Evolutionary conservation across 1,140 invertebrate genomes (phyloP).

Genomic region (Coelopa frigida): DNA sequence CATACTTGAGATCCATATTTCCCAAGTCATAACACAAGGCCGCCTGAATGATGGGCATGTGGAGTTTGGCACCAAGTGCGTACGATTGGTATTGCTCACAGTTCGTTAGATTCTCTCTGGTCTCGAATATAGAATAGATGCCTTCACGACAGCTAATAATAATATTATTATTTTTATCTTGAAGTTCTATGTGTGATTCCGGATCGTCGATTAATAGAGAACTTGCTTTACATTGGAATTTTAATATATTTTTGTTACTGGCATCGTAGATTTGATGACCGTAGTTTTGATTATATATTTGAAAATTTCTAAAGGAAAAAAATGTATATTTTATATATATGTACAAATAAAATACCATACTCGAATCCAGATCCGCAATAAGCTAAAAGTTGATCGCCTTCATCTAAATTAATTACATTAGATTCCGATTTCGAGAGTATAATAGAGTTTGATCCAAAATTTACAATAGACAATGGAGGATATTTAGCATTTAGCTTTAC

Average conservation of each 20-base stretch:
- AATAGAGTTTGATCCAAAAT: too few species aligned
- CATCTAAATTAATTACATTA: background rate
- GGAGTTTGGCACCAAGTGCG: background rate
- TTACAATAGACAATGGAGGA: too few species aligned
- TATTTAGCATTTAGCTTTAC: too few species aligned
- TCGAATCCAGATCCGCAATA: background rate
- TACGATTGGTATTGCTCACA: conserved; percentile 1
- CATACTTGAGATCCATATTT: conserved; percentile 2
- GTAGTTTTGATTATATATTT: background rate
- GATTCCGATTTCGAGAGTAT: too few species aligned
- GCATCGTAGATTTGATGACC: background rate
- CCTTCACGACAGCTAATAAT: background rate
- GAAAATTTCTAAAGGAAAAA: background rate
- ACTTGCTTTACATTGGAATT: background rate
- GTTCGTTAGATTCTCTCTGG: conserved; percentile 3
- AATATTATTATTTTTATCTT: too few species aligned
- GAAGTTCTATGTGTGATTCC: background rate
- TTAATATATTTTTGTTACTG: conserved; percentile 1
- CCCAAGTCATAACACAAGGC: conserved; percentile 8
- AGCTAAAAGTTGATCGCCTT: conserved; percentile 1
- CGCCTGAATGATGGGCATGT: conserved; percentile 3
- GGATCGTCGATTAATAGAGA: too few species aligned
- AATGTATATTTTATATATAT: too few species aligned
- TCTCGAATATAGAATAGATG: conserved; percentile 3
- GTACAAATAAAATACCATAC: too few species aligned